Evolutionary conservation across 2,113 vertebrate species (phyloP).

Genomic region (Condylura cristata): DNA sequence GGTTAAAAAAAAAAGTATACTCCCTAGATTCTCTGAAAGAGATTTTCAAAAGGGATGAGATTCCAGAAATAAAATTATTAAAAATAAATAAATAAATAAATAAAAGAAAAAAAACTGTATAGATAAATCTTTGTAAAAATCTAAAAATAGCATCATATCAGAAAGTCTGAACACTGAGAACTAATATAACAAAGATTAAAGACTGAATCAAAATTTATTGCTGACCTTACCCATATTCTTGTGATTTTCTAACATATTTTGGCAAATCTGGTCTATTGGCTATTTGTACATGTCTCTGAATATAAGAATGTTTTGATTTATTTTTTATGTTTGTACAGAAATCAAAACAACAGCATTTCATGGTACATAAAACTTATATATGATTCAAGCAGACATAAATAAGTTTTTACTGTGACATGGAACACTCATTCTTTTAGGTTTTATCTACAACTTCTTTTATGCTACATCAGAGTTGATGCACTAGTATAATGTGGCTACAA

Average conservation of each 20-base stretch:
- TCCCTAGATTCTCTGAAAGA: background rate
- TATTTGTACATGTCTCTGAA: background rate
- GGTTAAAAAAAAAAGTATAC: background rate
- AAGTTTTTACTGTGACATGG: background rate
- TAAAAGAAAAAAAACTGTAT: background rate
- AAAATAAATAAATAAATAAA: background rate
- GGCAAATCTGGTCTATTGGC: background rate
- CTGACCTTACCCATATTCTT: background rate
- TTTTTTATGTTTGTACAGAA: background rate
- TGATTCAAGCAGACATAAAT: background rate
- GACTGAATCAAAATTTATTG: background rate
- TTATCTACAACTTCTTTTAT: background rate
- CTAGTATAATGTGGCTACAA: background rate
- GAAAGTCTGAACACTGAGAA: background rate
- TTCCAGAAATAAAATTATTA: background rate
- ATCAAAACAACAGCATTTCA: constrained; percentile 11
- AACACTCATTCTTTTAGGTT: background rate
- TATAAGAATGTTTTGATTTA: background rate
- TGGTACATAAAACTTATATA: background rate
- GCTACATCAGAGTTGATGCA: background rate
- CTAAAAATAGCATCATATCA: background rate
- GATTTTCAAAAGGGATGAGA: background rate
- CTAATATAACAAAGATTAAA: background rate
- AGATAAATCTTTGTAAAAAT: background rate
- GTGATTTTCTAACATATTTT: background rate